phyloP scores from a whole-genome alignment of 2,888 invertebrate species.

The Sepioteuthis lessoniana region DNA sequence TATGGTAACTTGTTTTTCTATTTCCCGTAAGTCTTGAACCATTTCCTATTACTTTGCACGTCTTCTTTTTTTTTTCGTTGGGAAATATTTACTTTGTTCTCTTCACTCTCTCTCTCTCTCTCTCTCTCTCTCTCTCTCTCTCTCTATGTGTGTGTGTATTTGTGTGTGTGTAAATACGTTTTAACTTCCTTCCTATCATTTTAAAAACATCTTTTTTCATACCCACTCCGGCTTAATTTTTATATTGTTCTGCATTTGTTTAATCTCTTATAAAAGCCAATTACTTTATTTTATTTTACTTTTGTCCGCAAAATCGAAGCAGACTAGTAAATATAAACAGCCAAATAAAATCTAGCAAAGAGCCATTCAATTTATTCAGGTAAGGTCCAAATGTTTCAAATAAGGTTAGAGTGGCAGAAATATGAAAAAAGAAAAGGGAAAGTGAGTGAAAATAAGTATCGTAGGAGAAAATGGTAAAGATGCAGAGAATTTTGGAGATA shows the following conservation, averaged over 20 bases:
- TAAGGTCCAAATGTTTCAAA: not conserved
- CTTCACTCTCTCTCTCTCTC: no score
- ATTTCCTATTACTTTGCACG: no score
- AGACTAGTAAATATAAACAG: not conserved
- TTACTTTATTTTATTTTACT: not conserved
- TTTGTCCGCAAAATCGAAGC: not conserved
- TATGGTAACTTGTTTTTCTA: no score
- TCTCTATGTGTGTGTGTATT: no score
- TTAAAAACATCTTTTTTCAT: no score
- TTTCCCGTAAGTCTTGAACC: no score
- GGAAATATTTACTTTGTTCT: no score
- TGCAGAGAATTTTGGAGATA: not conserved
- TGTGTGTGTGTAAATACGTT: no score
- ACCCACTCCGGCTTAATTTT: not conserved
- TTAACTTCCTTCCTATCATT: no score
- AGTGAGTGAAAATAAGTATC: not conserved
- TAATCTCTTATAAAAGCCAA: not conserved
- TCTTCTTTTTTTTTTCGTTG: no score
- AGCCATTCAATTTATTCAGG: not conserved
- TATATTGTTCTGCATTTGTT: not conserved
- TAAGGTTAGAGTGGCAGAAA: not conserved
- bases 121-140: no score
- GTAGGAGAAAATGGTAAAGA: not conserved
- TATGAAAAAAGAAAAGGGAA: no score
- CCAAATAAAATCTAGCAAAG: not conserved